These are phyloP conservation scores for Typhlomys cinereus DNA, from an alignment of 2,113 vertebrate species.

Conservation along the genomic window DNA sequence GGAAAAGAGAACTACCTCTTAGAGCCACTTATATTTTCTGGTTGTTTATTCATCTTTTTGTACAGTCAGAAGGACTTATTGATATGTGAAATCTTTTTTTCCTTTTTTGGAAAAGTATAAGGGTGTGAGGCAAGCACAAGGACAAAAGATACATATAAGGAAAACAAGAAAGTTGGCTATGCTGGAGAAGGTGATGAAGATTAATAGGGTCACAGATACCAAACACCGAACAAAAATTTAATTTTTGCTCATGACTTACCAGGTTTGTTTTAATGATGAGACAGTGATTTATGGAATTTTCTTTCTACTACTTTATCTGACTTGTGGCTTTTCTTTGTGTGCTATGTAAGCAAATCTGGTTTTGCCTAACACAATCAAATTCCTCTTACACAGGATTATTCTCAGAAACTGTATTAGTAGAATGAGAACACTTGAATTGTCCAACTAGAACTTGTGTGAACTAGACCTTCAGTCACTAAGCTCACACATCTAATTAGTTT, in stretches of 20 bases:
- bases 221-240: neutral
- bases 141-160: neutral
- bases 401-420: neutral
- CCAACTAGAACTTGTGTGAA: neutral
- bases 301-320: neutral
- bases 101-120: neutral
- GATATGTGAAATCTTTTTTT: neutral
- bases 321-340: neutral
- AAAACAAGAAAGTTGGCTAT: too few species aligned
- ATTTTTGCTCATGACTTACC: neutral
- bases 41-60: neutral
- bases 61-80: neutral
- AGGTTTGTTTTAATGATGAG: neutral
- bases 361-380: neutral
- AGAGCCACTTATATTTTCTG: neutral
- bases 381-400: conserved; percentile 21
- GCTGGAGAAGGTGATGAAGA: neutral
- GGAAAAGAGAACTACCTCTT: neutral
- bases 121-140: neutral
- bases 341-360: neutral
- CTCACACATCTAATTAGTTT: neutral
- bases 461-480: neutral
- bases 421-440: neutral
- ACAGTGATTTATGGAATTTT: neutral
- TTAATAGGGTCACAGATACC: neutral